Percentiles rank a stretch among this genome's conserved stretches.
Conservation (phyloP, 1,140 invertebrate genomes). For the fruit fly (Drosophila melanogaster) region Release_6_plus_ISO1_MT NT_033779.5:4412001-4412500, state of each 20-base stretch:
- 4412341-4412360: constrained; percentile 61
- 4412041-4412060: constrained; percentile 27
- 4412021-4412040: constrained; percentile 58
- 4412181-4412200: neutral
- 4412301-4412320: constrained; percentile 68
- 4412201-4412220: constrained; percentile 22
- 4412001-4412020: constrained; percentile 48
- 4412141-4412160: constrained; percentile 67
- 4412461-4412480: constrained; percentile 48
- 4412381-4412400: constrained; percentile 58
- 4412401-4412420: constrained; percentile 53
- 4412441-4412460: constrained; percentile 75
- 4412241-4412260: constrained; percentile 21
- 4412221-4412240: constrained; percentile 63
- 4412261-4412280: constrained; percentile 51
- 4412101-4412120: constrained; percentile 44
- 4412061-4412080: constrained; percentile 9
- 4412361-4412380: constrained; percentile 58
- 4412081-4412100: constrained; percentile 3
- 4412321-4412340: constrained; percentile 24
- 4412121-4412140: constrained; percentile 61
- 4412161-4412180: constrained; percentile 64
- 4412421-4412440: neutral
- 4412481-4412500: constrained; percentile 15
- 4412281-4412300: constrained; percentile 66